A percentile compares a stretch with the other conserved stretches of the same genome.
phyloP scores from a whole-genome alignment of 1,140 invertebrate species.

The Tetragnatha versicolor region DNA sequence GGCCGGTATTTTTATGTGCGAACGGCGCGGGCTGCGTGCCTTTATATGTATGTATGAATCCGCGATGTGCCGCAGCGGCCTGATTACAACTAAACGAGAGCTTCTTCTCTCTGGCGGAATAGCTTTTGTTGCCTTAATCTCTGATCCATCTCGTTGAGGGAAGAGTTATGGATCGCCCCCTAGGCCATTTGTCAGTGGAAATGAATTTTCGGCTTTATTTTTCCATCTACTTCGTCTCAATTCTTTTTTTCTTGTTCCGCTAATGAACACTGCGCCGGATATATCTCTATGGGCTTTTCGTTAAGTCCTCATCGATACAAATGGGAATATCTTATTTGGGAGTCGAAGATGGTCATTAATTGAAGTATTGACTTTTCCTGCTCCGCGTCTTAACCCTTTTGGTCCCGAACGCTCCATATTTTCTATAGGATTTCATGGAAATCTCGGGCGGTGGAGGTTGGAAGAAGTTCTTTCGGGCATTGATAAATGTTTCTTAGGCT shows the following conservation, averaged over 20 bases:
- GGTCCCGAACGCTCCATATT: no score
- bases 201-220: slow-evolving; percentile 9
- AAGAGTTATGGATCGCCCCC: background rate
- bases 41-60: no score
- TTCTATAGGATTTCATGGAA: no score
- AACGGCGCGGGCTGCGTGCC: slow-evolving; percentile 12
- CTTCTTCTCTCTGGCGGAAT: slow-evolving; percentile 21
- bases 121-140: slow-evolving; percentile 39
- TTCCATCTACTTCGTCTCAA: slow-evolving; percentile 1
- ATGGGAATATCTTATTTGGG: background rate
- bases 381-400: no score
- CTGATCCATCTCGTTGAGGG: background rate
- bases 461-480: no score
- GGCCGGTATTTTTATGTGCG: slow-evolving; percentile 30
- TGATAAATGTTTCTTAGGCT: no score
- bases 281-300: background rate
- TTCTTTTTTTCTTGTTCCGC: background rate
- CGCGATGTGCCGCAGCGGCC: slow-evolving; percentile 3
- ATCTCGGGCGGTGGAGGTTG: no score
- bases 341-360: no score
- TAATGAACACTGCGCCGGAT: background rate
- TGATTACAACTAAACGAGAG: slow-evolving; percentile 19
- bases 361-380: no score
- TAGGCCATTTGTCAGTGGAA: slow-evolving; percentile 31
- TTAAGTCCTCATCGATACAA: background rate